Percentiles rank a stretch among this genome's conserved stretches.
Conservation (phyloP, 2,888 invertebrate species). For the Empis livida region DNA sequence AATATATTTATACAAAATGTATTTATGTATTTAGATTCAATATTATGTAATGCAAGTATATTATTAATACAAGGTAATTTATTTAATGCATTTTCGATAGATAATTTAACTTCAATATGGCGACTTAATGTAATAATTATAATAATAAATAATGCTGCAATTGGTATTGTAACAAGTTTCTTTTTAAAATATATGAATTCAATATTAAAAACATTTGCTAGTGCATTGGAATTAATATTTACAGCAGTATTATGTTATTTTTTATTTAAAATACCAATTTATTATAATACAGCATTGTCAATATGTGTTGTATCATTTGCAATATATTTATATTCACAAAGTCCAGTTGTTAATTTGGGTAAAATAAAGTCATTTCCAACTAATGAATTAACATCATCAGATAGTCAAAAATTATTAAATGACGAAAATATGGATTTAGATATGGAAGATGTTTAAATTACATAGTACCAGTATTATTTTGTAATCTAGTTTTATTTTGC, state of each 20-base stretch:
- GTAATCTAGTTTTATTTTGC: too few relatives aligned
- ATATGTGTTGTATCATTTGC: constrained; percentile 73
- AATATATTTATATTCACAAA: constrained; percentile 75
- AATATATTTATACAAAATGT: constrained; percentile 89
- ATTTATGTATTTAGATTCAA: constrained; percentile 91
- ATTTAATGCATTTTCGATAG: constrained; percentile 43
- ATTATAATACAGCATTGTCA: constrained; percentile 65
- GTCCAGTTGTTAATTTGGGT: constrained; percentile 60
- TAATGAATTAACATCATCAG: too few relatives aligned
- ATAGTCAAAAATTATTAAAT: not conserved
- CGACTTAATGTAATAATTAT: constrained; percentile 64
- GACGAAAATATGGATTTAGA: not conserved
- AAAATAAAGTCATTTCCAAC: constrained; percentile 16
- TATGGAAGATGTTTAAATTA: not conserved
- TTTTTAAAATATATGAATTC: constrained; percentile 88
- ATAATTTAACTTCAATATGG: constrained; percentile 43
- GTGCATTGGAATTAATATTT: constrained; percentile 80
- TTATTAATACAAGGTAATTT: constrained; percentile 55
- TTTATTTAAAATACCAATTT: constrained; percentile 73
- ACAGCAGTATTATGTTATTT: constrained; percentile 81
- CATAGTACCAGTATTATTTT: too few relatives aligned
- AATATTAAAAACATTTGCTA: constrained; percentile 90
- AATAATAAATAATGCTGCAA: constrained; percentile 76
- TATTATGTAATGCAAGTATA: constrained; percentile 73
- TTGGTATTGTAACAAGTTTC: constrained; percentile 88